These are phyloP conservation scores for Coremacera marginata DNA, from an alignment of 2,888 invertebrate genomes.

Conservation along the genomic window DNA sequence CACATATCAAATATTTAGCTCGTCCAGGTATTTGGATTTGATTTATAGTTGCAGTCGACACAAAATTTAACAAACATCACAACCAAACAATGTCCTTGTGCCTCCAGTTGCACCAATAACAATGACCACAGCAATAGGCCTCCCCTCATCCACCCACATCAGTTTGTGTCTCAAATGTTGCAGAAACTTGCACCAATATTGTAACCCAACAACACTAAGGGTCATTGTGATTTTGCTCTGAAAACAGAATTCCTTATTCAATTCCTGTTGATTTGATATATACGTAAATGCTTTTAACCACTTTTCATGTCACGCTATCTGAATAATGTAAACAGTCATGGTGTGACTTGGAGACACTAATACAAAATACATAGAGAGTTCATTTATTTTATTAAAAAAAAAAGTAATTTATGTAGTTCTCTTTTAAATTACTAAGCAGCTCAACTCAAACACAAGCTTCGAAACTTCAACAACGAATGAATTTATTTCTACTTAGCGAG, in stretches of 20 bases:
- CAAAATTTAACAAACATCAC: conserved; percentile 21
- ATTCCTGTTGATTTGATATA: background rate
- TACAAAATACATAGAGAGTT: too few relatives aligned
- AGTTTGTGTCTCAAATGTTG: background rate
- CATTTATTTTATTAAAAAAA: too few relatives aligned
- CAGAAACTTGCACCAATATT: conserved; percentile 8
- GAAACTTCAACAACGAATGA: too few relatives aligned
- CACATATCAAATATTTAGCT: background rate
- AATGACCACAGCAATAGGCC: background rate
- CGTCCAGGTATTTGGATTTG: background rate
- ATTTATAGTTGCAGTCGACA: conserved; percentile 19
- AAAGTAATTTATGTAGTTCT: too few relatives aligned
- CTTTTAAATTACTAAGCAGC: too few relatives aligned
- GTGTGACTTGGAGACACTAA: too few relatives aligned
- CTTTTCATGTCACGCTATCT: background rate
- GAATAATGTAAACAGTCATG: too few relatives aligned
- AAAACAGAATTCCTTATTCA: background rate
- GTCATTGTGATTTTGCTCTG: background rate
- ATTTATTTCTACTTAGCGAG: too few relatives aligned
- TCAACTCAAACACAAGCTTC: too few relatives aligned
- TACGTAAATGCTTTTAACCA: background rate
- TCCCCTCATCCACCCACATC: background rate
- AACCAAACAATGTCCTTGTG: background rate
- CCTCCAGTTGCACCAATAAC: background rate
- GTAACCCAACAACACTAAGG: background rate